These are phyloP conservation scores for Cottus gobio DNA, from an alignment of 2,113 vertebrate species.

Conservation along the genomic window DNA sequence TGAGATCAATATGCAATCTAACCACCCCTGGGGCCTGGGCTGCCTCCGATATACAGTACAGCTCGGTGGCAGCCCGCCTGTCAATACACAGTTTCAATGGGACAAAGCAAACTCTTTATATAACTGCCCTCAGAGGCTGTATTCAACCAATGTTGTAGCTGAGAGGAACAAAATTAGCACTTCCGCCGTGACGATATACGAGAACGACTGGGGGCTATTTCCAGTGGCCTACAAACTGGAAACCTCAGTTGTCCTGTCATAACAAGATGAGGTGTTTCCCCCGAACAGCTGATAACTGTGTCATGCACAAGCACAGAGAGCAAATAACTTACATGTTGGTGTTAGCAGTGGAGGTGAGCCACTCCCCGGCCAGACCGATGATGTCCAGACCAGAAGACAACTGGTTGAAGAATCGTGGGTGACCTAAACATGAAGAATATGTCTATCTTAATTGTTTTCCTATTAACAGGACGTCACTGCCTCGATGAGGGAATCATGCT, in stretches of 20 bases:
- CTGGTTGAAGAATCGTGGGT: slow-evolving; percentile 98
- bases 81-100: slow-evolving; percentile 57
- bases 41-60: slow-evolving; percentile 48
- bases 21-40: slow-evolving; percentile 69
- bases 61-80: slow-evolving; percentile 27
- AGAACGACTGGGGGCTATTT: slow-evolving; percentile 46
- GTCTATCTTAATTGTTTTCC: slow-evolving; percentile 8
- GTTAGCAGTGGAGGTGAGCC: slow-evolving; percentile 98
- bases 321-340: slow-evolving; percentile 94
- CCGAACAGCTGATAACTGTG: neutral
- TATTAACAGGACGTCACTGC: neutral
- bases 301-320: neutral
- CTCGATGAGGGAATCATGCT: neutral
- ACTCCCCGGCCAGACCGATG: slow-evolving; percentile 96
- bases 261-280: slow-evolving; percentile 37
- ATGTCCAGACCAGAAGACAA: slow-evolving; percentile 96
- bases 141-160: neutral
- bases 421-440: slow-evolving; percentile 82
- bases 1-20: slow-evolving; percentile 82
- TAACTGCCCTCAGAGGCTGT: slow-evolving; percentile 58
- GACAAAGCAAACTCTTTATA: slow-evolving; percentile 68
- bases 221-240: slow-evolving; percentile 53
- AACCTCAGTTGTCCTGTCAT: slow-evolving; percentile 8
- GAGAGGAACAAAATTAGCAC: slow-evolving; percentile 30
- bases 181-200: slow-evolving; percentile 5